Evolutionary conservation across 2,797 vertebrate species (phyloP).

Genomic region (Crocodylus rhombifer): DNA sequence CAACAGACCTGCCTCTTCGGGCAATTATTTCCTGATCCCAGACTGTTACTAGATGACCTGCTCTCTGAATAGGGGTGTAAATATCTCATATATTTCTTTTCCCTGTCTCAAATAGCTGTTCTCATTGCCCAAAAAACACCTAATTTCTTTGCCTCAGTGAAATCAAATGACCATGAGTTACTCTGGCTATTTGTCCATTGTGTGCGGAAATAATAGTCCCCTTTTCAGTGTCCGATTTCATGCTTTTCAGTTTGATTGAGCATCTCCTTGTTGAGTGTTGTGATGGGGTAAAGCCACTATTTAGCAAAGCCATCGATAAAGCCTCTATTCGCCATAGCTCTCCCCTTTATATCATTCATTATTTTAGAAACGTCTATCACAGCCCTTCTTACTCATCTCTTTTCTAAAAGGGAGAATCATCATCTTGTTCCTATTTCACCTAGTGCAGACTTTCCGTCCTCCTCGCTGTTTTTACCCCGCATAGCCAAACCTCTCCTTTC

Average conservation of each 20-base stretch:
- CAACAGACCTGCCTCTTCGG: not conserved
- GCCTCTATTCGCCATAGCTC: not conserved
- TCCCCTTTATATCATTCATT: not conserved
- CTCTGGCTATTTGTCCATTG: slow-evolving; percentile 49
- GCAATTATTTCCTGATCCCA: not conserved
- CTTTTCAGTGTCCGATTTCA: not conserved
- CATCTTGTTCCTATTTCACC: not conserved
- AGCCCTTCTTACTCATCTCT: not conserved
- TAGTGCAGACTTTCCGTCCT: not conserved
- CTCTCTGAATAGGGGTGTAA: not conserved
- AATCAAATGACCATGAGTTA: not conserved
- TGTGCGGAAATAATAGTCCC: not conserved
- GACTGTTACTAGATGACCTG: not conserved
- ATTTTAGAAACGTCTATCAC: not conserved
- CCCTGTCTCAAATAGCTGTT: not conserved
- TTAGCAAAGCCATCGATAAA: no score
- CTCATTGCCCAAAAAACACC: not conserved
- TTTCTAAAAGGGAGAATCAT: not conserved
- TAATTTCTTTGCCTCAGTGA: not conserved
- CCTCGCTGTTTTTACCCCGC: not conserved
- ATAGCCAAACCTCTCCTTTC: not conserved
- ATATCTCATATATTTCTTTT: not conserved
- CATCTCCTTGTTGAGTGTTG: not conserved
- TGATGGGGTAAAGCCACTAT: not conserved
- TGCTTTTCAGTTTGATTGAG: not conserved